Evolutionary conservation across 2,113 vertebrate genomes (phyloP).

Genomic region (Lophius piscatorius): DNA sequence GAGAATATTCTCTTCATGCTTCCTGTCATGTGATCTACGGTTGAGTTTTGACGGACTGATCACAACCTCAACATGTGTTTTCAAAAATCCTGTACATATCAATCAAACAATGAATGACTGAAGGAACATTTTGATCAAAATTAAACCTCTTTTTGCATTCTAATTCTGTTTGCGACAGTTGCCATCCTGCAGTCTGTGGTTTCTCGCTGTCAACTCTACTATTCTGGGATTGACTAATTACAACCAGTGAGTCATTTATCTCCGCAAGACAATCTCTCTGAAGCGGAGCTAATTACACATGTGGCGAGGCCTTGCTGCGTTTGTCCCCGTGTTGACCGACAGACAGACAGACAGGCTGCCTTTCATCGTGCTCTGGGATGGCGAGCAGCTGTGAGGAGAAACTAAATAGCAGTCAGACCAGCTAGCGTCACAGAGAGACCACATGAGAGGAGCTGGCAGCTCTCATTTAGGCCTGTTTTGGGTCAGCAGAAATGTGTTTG

Average conservation of each 20-base stretch:
- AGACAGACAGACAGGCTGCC: constrained; percentile 43
- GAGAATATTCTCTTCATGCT: constrained; percentile 21
- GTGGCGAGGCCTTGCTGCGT: constrained; percentile 60
- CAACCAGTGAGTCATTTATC: constrained; percentile 53
- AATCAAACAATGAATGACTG: constrained; percentile 55
- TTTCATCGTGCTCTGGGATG: constrained; percentile 75
- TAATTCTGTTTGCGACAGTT: constrained; percentile 34
- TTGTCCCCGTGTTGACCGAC: constrained; percentile 55
- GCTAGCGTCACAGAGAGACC: constrained; percentile 68
- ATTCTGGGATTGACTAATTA: constrained; percentile 60
- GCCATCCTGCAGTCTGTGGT: constrained; percentile 46
- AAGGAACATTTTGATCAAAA: constrained; percentile 69
- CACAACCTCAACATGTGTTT: constrained; percentile 30
- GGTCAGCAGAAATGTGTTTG: constrained; percentile 64
- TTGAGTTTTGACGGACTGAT: constrained; percentile 16
- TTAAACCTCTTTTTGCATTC: constrained; percentile 67
- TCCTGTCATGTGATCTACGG: constrained; percentile 25
- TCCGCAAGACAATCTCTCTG: constrained; percentile 58
- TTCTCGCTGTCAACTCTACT: constrained; percentile 54
- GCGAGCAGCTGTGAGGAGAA: constrained; percentile 74
- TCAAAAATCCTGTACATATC: constrained; percentile 59
- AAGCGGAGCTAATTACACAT: constrained; percentile 71
- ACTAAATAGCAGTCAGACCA: constrained; percentile 57
- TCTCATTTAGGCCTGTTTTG: constrained; percentile 65
- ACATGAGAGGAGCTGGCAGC: constrained; percentile 70